Evolutionary conservation across 2,888 invertebrate species (phyloP), one percentile per base, ranked within the genome.

Genomic region (Cynaeus angustus): DNA sequence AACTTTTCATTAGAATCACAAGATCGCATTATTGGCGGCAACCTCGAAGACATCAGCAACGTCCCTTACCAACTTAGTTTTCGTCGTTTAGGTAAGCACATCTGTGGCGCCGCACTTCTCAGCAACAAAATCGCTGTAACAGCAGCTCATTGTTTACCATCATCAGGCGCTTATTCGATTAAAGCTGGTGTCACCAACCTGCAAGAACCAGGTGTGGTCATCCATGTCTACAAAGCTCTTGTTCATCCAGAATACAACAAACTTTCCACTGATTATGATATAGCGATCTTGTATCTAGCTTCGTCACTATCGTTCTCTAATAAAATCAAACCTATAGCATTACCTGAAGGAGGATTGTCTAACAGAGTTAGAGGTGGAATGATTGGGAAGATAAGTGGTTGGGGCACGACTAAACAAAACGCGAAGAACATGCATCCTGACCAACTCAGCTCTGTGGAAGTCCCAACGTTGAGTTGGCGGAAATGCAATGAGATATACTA

Each of bases 91-190:
- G 16, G 33, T 16, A 1, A 2, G 9, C 70, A 59, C 43, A 46
- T 70, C 14, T 66, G 70, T 16, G 70, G 70, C 28, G 66, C 66
- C 26, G 26, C 66, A 9, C 1, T 70, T 28, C 10, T 70, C n/a
- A 9, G 16, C 16, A 8, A 4, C 12, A 26, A 46, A 12, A 28
- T 52, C 12, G 70, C 52, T 7, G 12, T 70, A 10, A 38, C 59
- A 5, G 70, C 70, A 9, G 70, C 70, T 14, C 70, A 70, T 16
- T 70, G 70, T 50, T 45, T 70, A 21, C 13, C 9, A 8, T 8
- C 5, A n/a, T 14, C 37, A n/a, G 70, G 59, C 8, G 7, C 55
- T 5, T 70, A 61, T 28, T 66, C 70, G 6, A 16, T 66, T 14
- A 50, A 45, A 46, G 56, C 58, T n/a, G 70, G 70, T 5, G 26